phyloP scores from a whole-genome alignment of 2,113 vertebrate genomes.

The Ophiodon elongatus region DNA sequence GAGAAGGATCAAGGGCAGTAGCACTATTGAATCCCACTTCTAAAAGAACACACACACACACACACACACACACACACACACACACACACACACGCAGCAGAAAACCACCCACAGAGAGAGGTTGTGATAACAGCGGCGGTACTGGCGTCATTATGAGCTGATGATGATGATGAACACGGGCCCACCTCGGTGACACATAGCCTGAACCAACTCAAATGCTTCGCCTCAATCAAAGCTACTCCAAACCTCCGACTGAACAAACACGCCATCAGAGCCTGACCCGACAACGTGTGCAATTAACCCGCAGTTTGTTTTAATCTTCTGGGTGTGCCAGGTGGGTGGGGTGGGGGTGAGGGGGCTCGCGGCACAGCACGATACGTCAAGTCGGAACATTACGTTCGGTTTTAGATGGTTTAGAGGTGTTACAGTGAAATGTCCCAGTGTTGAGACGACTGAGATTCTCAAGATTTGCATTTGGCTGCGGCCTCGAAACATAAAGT shows the following conservation, averaged over 20 bases:
- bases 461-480: not conserved
- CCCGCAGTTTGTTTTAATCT: slow-evolving; percentile 54
- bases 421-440: not conserved
- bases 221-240: slow-evolving; percentile 61
- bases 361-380: not conserved
- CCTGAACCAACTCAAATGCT: slow-evolving; percentile 56
- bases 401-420: not conserved
- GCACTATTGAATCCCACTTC: slow-evolving; percentile 49
- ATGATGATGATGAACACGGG: slow-evolving; percentile 55
- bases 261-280: slow-evolving; percentile 47
- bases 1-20: slow-evolving; percentile 70
- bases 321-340: slow-evolving; percentile 32
- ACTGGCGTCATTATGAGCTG: slow-evolving; percentile 65
- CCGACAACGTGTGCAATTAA: slow-evolving; percentile 27
- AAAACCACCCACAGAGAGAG: slow-evolving; percentile 75
- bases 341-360: slow-evolving; percentile 1
- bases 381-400: not conserved
- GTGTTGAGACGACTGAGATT: not conserved
- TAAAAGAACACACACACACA: slow-evolving; percentile 21
- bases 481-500: not conserved
- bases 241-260: slow-evolving; percentile 60
- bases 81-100: slow-evolving; percentile 22
- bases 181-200: slow-evolving; percentile 57
- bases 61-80: slow-evolving; percentile 20
- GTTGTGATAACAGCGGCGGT: slow-evolving; percentile 52